Percentiles rank a stretch among this genome's conserved stretches.
Conservation (phyloP, 2,797 vertebrate species). For the Oryzias sinensis region DNA sequence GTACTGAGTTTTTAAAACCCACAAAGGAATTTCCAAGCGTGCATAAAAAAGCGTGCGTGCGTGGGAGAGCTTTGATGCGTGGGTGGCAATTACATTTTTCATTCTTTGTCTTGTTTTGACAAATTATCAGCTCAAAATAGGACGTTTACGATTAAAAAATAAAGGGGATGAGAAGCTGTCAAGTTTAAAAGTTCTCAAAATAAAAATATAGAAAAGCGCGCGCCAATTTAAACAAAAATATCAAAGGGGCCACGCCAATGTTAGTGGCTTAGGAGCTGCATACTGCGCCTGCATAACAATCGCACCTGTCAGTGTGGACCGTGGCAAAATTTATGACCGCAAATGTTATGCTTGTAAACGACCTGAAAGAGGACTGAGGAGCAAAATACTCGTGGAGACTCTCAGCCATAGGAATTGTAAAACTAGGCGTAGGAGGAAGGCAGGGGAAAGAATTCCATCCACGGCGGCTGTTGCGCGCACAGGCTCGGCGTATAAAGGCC, state of each 20-base stretch:
- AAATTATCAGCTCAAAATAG: no score
- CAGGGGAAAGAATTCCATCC: constrained; percentile 88
- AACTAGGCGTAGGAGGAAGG: constrained; percentile 93
- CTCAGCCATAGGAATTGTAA: constrained; percentile 87
- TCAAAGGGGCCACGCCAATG: constrained; percentile 52
- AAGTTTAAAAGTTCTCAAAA: no score
- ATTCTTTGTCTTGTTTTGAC: constrained; percentile 32
- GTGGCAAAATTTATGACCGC: constrained; percentile 96
- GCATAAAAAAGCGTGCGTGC: background rate
- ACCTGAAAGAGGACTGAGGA: constrained; percentile 89
- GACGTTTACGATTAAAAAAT: no score
- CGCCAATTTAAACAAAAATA: constrained; percentile 28
- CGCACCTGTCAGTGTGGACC: constrained; percentile 96
- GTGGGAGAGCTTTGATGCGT: background rate
- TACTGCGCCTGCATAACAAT: constrained; percentile 94
- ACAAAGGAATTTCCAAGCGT: background rate
- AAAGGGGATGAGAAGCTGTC: no score
- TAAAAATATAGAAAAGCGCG: no score
- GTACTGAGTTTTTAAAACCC: background rate
- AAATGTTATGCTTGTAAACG: constrained; percentile 88
- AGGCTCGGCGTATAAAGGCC: constrained; percentile 74
- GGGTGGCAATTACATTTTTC: constrained; percentile 37
- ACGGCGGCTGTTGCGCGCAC: constrained; percentile 75
- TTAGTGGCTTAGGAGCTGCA: constrained; percentile 76
- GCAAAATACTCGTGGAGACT: constrained; percentile 84